Evolutionary conservation across 2,797 vertebrate species (phyloP), one percentile per base, ranked within the genome.

Genomic region (Parauchenoglanis punctatus): DNA sequence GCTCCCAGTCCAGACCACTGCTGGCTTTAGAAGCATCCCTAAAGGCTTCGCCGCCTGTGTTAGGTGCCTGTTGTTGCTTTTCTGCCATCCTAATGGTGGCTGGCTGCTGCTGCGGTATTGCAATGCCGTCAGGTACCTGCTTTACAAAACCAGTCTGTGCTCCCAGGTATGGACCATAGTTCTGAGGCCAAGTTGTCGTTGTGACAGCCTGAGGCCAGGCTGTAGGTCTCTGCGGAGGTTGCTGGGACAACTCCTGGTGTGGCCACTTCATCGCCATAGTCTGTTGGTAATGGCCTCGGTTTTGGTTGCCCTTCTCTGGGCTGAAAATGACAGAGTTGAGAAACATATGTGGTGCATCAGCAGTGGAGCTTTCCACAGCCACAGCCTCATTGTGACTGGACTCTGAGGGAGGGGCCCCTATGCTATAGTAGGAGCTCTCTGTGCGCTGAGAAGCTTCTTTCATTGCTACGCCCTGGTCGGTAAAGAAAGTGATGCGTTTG

Each of bases 401-500:
- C 25, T 97, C 97, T 73, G 96, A 92, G 2, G 94, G 92, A 7
- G 96, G 94, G 61, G 96, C 95, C 72, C 86, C 95, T 58, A 49
- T 94, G 94, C 95, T 93, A 18, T 97, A 97, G 87, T 97, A 98
- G 75, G 96, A 93, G 56, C 96, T 96, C 83, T 99, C 97, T 4
- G 97, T 96, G 56, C 95, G 93, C 73, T 97, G 96, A 76, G 96
- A 94, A 1, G 95, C 88, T 84, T 98, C 97, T 94, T 98, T 98
- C 94, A 96, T 95, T 4, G 93, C 90, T 87, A 92, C 84, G 61
- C 94, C 95, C 91, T 96, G 97, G 59, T 98, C 97, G 87, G 87
- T 96, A 89, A 99, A 98, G 91, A 97, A 98, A 0, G 96, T 96
- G 93, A 98, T 96, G 88, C 97, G 96, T 88, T 99, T 99, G 83